Conservation (phyloP, 2,113 vertebrate species). For the Chrysochloris asiatica region DNA sequence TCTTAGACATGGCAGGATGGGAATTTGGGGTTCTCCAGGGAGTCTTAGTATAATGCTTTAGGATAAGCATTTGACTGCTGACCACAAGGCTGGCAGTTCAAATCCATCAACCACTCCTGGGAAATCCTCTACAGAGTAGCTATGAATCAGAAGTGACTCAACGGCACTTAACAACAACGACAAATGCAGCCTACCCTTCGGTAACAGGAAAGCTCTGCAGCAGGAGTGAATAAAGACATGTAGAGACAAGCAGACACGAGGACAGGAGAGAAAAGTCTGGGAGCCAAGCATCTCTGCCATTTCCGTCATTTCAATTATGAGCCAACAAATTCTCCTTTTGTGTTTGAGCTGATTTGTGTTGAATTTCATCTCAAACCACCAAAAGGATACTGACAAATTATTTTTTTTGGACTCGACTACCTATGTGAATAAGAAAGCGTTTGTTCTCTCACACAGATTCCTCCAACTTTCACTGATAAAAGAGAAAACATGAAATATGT, state of each 20-base stretch:
- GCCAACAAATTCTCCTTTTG: slow-evolving; percentile 65
- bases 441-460: slow-evolving; percentile 53
- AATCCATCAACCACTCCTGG: too few species aligned
- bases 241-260: slow-evolving; percentile 36
- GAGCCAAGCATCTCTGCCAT: slow-evolving; percentile 45
- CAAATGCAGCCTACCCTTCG: background rate
- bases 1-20: background rate
- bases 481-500: background rate
- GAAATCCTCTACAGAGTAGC: too few species aligned
- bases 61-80: too few species aligned
- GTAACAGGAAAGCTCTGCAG: background rate
- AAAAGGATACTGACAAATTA: slow-evolving; percentile 58
- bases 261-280: background rate
- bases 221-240: slow-evolving; percentile 38
- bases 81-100: too few species aligned
- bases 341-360: slow-evolving; percentile 59
- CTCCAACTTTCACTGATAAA: slow-evolving; percentile 35
- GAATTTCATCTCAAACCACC: slow-evolving; percentile 63
- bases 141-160: too few species aligned
- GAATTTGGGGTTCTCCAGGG: too few species aligned
- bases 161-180: too few species aligned
- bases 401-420: slow-evolving; percentile 64
- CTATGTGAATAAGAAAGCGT: slow-evolving; percentile 56
- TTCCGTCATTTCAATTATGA: slow-evolving; percentile 53
- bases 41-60: too few species aligned